phyloP scores from a whole-genome alignment of 2,888 invertebrate species.

The Scaeva pyrastri region DNA sequence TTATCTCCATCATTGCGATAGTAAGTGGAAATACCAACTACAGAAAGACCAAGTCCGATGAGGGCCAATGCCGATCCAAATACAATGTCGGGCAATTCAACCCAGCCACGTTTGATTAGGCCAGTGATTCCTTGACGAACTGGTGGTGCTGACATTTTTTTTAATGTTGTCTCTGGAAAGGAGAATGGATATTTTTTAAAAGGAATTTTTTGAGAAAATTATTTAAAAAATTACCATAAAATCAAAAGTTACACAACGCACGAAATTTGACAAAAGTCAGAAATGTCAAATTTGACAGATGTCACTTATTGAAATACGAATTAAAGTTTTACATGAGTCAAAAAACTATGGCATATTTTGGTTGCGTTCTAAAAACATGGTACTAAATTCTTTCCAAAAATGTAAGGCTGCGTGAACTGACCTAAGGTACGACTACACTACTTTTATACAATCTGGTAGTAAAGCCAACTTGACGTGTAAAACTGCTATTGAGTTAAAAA shows the following conservation, averaged over 20 bases:
- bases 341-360: not conserved
- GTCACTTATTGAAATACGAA: not conserved
- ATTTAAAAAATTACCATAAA: conserved; percentile 36
- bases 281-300: conserved; percentile 44
- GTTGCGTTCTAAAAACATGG: not conserved
- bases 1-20: conserved; percentile 87
- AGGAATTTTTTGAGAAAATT: conserved; percentile 10
- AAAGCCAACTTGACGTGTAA: no score
- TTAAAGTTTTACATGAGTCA: conserved; percentile 10
- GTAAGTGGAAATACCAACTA: conserved; percentile 85
- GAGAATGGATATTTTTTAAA: not conserved
- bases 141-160: conserved; percentile 77
- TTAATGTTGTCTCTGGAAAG: not conserved
- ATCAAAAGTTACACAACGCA: conserved; percentile 63
- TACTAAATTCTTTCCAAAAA: no score
- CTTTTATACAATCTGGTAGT: no score
- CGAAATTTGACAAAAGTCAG: conserved; percentile 33
- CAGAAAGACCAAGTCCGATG: conserved; percentile 85
- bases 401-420: no score
- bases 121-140: conserved; percentile 80
- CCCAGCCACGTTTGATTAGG: conserved; percentile 85
- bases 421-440: no score
- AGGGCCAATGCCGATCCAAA: conserved; percentile 86
- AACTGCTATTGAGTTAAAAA: no score
- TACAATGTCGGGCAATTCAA: conserved; percentile 90